These are phyloP conservation scores for Ctenosaura bakeri DNA, from an alignment of 2,797 vertebrate genomes.

Conservation along the genomic window DNA sequence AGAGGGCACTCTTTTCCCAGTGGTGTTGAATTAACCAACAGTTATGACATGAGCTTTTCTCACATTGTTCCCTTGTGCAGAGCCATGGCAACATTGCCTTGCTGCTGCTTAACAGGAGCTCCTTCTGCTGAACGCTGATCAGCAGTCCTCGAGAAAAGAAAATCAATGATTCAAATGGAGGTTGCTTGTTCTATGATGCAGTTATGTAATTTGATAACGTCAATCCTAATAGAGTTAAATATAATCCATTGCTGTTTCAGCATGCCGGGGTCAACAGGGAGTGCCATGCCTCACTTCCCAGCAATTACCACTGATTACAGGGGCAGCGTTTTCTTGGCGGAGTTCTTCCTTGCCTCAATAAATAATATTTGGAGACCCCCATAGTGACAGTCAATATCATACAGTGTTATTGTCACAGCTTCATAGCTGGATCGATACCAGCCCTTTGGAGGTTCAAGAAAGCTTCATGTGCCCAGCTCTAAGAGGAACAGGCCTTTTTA, in stretches of 20 bases:
- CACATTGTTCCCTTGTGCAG: constrained; percentile 1
- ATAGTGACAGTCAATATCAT: constrained; percentile 91
- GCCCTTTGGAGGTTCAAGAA: constrained; percentile 80
- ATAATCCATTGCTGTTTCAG: constrained; percentile 93
- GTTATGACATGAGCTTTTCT: constrained; percentile 36
- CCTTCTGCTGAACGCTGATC: constrained; percentile 82
- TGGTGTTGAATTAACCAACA: constrained; percentile 23
- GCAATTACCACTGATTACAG: constrained; percentile 98
- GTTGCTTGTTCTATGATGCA: constrained; percentile 73
- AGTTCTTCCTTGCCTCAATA: constrained; percentile 83
- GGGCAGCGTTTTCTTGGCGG: constrained; percentile 85
- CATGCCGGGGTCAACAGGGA: constrained; percentile 89
- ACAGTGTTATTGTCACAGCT: constrained; percentile 90
- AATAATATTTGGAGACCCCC: constrained; percentile 93
- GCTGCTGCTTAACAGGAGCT: constrained; percentile 56
- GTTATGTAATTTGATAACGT: constrained; percentile 97
- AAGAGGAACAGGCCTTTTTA: constrained; percentile 73
- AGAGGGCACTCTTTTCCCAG: not conserved
- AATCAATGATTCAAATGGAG: constrained; percentile 89
- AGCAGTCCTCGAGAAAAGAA: constrained; percentile 86
- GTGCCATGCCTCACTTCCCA: constrained; percentile 87
- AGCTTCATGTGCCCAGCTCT: constrained; percentile 53
- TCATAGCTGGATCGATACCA: constrained; percentile 89
- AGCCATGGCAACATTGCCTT: constrained; percentile 61
- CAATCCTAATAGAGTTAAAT: constrained; percentile 95